Percentiles rank a stretch among this genome's conserved stretches.
These are phyloP conservation scores for Pseudomyrmex concolor DNA, from an alignment of 1,140 invertebrate species.

Conservation along the genomic window DNA sequence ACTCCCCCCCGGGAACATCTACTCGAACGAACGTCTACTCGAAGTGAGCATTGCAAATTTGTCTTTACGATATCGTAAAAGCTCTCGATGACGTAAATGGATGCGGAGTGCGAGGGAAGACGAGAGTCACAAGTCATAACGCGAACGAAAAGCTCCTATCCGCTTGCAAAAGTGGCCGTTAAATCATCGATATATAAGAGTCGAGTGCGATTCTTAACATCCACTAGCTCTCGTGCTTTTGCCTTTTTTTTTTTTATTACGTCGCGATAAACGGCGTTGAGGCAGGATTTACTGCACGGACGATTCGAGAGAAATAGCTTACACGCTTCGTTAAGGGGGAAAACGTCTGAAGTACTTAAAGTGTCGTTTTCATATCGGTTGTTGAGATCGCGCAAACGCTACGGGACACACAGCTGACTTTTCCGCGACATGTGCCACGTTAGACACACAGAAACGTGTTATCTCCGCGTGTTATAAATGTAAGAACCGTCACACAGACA, in stretches of 20 bases:
- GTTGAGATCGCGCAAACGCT: neutral
- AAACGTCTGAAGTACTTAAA: constrained; percentile 34
- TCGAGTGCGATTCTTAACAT: constrained; percentile 50
- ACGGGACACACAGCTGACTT: neutral
- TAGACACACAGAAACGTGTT: neutral
- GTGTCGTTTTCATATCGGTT: constrained; percentile 37
- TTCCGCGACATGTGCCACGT: neutral
- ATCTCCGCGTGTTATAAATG: constrained; percentile 9
- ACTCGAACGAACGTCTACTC: no score
- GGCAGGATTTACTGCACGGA: constrained; percentile 33
- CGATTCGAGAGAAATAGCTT: constrained; percentile 43
- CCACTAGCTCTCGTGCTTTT: constrained; percentile 5
- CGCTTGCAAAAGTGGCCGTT: constrained; percentile 23
- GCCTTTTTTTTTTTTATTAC: constrained; percentile 24
- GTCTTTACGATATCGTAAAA: constrained; percentile 23
- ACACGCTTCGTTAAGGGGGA: constrained; percentile 32
- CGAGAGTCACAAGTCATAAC: constrained; percentile 42
- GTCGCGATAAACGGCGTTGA: constrained; percentile 38
- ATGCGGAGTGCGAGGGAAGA: neutral
- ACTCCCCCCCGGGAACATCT: no score
- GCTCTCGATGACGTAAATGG: constrained; percentile 6
- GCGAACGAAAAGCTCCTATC: constrained; percentile 30
- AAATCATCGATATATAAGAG: constrained; percentile 44
- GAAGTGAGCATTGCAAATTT: neutral
- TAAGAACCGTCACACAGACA: neutral